A percentile compares a stretch with the other conserved stretches of the same genome.
Evolutionary conservation across 2,888 invertebrate genomes (phyloP).

Genomic region (Deladenus siricidicola): DNA sequence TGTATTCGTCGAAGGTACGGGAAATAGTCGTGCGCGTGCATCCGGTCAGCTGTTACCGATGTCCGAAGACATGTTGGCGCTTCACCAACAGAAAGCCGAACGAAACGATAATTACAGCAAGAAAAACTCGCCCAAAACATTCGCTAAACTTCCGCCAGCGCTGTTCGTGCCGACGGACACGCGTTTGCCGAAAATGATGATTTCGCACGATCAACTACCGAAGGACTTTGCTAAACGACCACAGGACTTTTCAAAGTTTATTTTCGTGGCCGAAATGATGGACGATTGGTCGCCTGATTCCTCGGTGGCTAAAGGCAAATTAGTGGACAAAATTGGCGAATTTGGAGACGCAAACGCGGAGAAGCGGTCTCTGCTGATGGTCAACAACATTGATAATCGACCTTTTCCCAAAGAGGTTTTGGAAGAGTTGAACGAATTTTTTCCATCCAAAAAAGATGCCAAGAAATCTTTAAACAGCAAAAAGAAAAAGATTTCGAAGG

Average conservation of each 20-base stretch:
- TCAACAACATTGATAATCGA: constrained; percentile 67
- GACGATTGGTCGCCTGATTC: background rate
- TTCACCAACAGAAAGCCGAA: background rate
- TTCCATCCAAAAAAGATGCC: too few species aligned
- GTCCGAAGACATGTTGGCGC: background rate
- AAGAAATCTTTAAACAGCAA: too few species aligned
- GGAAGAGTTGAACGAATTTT: background rate
- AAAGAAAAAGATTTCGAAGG: too few species aligned
- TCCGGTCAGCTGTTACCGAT: background rate
- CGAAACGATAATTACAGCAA: too few species aligned
- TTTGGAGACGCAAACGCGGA: constrained; percentile 71
- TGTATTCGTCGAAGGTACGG: background rate
- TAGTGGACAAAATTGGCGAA: constrained; percentile 65
- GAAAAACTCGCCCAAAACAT: too few species aligned
- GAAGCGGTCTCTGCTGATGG: constrained; percentile 70
- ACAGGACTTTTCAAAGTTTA: constrained; percentile 52
- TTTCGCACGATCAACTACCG: constrained; percentile 60
- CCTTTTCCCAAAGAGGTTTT: background rate
- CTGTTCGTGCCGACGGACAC: constrained; percentile 69
- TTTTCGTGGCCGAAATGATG: background rate
- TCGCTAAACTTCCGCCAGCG: constrained; percentile 53
- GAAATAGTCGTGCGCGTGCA: background rate
- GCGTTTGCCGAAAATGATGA: constrained; percentile 69
- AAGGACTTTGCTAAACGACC: constrained; percentile 59
- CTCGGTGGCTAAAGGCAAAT: background rate